Evolutionary conservation across 2,113 vertebrate species (phyloP).

Genomic region (Paratilapia polleni): DNA sequence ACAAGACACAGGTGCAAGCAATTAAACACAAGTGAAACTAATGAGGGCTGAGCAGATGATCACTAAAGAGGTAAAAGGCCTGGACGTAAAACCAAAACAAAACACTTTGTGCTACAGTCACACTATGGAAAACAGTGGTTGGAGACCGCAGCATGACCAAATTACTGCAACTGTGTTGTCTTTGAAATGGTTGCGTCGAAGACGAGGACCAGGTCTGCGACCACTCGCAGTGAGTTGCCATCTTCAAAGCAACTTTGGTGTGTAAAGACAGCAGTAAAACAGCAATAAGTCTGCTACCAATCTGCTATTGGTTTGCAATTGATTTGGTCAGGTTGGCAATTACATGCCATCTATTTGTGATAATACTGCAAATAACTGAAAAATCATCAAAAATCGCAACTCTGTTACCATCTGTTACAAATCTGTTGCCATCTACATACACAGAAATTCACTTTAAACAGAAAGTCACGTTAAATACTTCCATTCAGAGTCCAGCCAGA

Average conservation of each 20-base stretch:
- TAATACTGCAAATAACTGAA: background rate
- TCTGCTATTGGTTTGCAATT: background rate
- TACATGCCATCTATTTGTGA: background rate
- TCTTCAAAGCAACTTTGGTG: background rate
- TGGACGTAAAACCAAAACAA: background rate
- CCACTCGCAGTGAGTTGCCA: background rate
- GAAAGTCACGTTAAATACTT: too few species aligned
- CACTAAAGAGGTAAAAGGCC: background rate
- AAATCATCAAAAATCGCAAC: too few species aligned
- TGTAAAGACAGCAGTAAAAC: background rate
- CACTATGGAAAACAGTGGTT: too few species aligned
- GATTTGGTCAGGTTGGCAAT: background rate
- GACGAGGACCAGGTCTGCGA: background rate
- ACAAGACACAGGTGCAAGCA: background rate
- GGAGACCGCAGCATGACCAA: background rate
- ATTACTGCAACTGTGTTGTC: background rate
- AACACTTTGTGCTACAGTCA: background rate
- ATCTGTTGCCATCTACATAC: background rate
- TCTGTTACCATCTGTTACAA: too few species aligned
- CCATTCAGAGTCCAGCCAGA: background rate
- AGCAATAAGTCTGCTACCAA: background rate
- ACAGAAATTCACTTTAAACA: background rate
- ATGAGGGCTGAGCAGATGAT: background rate
- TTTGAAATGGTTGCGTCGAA: background rate
- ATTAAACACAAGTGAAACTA: background rate